phyloP scores from a whole-genome alignment of 2,888 invertebrate species.

The Agriotes lineatus region DNA sequence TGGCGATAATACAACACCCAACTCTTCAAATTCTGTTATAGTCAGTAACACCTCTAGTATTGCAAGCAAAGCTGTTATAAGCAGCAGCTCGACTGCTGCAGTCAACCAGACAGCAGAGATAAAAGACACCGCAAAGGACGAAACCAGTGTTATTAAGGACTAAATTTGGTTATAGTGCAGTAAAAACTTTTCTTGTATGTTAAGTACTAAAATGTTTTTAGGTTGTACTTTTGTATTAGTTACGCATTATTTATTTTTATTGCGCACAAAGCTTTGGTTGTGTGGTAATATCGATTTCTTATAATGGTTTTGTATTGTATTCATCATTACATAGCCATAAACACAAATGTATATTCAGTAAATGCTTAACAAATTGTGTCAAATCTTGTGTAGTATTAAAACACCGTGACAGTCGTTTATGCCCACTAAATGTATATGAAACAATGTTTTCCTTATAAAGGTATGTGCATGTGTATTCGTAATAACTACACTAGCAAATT shows the following conservation, averaged over 20 bases:
- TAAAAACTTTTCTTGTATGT: slow-evolving; percentile 37
- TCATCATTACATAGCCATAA: not conserved
- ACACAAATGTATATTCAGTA: slow-evolving; percentile 18
- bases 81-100: slow-evolving; percentile 39
- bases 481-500: slow-evolving; percentile 28
- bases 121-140: slow-evolving; percentile 60
- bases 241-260: slow-evolving; percentile 33
- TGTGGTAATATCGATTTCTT: slow-evolving; percentile 19
- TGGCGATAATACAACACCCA: slow-evolving; percentile 53
- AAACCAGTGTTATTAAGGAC: slow-evolving; percentile 60
- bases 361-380: slow-evolving; percentile 30
- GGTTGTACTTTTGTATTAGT: slow-evolving; percentile 40
- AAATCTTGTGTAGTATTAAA: slow-evolving; percentile 19
- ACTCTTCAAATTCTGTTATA: slow-evolving; percentile 48
- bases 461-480: slow-evolving; percentile 25
- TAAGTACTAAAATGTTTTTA: slow-evolving; percentile 49
- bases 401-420: slow-evolving; percentile 4
- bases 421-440: slow-evolving; percentile 22
- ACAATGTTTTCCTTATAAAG: slow-evolving; percentile 17
- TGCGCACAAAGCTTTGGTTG: slow-evolving; percentile 41
- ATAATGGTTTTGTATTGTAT: slow-evolving; percentile 12
- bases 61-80: slow-evolving; percentile 44
- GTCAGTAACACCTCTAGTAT: slow-evolving; percentile 45
- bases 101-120: slow-evolving; percentile 53
- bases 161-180: slow-evolving; percentile 47